phyloP scores from a whole-genome alignment of 2,888 invertebrate species.

The Nephrotoma guestfalica region DNA sequence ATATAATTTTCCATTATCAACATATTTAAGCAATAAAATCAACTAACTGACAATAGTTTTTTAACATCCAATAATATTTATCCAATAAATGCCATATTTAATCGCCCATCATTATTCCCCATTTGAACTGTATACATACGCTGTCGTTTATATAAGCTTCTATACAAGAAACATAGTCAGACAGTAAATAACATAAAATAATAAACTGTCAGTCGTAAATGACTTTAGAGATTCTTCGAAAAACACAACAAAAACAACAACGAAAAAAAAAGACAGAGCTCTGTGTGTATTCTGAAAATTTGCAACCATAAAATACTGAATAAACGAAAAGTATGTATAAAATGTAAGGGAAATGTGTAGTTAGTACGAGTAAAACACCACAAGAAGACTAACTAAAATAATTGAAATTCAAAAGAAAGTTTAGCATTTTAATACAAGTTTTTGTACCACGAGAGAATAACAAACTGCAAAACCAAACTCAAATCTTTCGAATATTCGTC shows the following conservation, averaged over 20 bases:
- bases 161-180: neutral
- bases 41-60: too few species aligned
- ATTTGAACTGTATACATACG: neutral
- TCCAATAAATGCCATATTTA: neutral
- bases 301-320: neutral
- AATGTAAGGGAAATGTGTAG: neutral
- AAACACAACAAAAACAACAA: neutral
- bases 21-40: too few species aligned
- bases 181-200: neutral
- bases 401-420: neutral
- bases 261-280: neutral
- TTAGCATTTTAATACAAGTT: neutral
- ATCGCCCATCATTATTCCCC: neutral
- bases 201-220: neutral
- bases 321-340: neutral
- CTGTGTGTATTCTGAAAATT: neutral
- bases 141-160: neutral
- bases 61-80: neutral
- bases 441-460: neutral
- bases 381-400: neutral
- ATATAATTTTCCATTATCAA: too few species aligned
- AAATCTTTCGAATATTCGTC: neutral
- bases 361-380: neutral
- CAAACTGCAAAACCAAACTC: neutral
- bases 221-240: neutral